A percentile compares a stretch with the other conserved stretches of the same genome.
phyloP scores from a whole-genome alignment of 2,797 vertebrate genomes.

The Rhinogobio ventralis region DNA sequence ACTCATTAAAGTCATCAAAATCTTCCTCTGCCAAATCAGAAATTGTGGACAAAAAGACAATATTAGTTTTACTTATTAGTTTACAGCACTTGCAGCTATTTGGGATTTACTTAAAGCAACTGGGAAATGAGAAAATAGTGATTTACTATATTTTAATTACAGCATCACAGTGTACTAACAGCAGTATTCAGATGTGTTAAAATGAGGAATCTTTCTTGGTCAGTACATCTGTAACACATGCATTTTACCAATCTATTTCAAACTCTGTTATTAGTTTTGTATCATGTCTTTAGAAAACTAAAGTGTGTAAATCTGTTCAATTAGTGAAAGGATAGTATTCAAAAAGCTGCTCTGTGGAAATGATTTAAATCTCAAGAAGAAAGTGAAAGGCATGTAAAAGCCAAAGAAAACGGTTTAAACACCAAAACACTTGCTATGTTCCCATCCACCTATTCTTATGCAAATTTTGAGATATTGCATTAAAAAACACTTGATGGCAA shows the following conservation, averaged over 20 bases:
- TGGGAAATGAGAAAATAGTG: not conserved
- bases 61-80: constrained; percentile 7
- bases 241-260: not conserved
- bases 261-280: not conserved
- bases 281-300: not conserved
- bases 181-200: not conserved
- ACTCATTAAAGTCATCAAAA: constrained; percentile 64
- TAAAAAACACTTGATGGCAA: too few species aligned
- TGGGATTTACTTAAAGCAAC: not conserved
- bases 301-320: not conserved
- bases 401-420: too few species aligned
- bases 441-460: too few species aligned
- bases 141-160: constrained; percentile 1
- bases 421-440: too few species aligned
- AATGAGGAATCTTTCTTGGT: not conserved
- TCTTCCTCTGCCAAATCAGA: constrained; percentile 64
- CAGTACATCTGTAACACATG: not conserved
- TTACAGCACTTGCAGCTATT: not conserved
- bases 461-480: too few species aligned
- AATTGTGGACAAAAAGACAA: constrained; percentile 60
- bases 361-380: too few species aligned
- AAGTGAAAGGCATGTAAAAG: too few species aligned
- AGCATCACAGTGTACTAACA: not conserved
- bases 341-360: too few species aligned
- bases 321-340: too few species aligned